Evolutionary conservation across 1,140 invertebrate species (phyloP).

Genomic region (Heliconius congener): DNA sequence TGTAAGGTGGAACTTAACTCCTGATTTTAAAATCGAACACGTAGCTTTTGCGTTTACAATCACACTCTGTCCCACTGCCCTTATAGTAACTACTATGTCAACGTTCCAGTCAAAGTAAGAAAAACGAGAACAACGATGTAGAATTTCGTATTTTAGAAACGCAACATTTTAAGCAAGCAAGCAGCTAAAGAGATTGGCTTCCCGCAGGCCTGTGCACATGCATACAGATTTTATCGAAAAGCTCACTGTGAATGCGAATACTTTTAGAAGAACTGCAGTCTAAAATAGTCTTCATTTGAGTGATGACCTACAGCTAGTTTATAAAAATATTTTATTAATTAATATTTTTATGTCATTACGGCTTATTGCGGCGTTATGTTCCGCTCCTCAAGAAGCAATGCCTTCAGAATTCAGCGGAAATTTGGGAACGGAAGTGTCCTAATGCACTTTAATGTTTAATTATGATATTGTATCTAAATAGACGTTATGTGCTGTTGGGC

Average conservation of each 20-base stretch:
- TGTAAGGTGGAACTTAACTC: too few species aligned
- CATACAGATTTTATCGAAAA: constrained; percentile 10
- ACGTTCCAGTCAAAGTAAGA: neutral
- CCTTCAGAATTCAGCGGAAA: too few species aligned
- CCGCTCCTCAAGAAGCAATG: too few species aligned
- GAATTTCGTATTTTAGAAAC: neutral
- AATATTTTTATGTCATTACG: too few species aligned
- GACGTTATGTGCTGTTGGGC: too few species aligned
- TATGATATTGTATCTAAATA: too few species aligned
- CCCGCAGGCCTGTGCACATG: neutral
- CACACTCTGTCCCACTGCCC: neutral
- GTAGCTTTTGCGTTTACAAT: neutral
- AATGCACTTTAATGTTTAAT: too few species aligned
- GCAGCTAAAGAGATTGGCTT: neutral
- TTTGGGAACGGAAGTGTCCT: too few species aligned
- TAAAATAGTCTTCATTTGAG: neutral
- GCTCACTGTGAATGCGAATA: neutral
- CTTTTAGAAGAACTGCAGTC: neutral
- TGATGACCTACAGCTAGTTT: too few species aligned
- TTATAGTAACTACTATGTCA: too few species aligned
- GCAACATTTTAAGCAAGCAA: neutral
- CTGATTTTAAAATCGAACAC: neutral
- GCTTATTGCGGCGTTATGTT: too few species aligned
- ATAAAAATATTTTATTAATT: too few species aligned
- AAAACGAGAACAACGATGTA: neutral